A percentile compares a stretch with the other conserved stretches of the same genome.
Evolutionary conservation across 92 coral and sea anemone genomes (phyloP).

Genomic region (Plumapathes pennacea): DNA sequence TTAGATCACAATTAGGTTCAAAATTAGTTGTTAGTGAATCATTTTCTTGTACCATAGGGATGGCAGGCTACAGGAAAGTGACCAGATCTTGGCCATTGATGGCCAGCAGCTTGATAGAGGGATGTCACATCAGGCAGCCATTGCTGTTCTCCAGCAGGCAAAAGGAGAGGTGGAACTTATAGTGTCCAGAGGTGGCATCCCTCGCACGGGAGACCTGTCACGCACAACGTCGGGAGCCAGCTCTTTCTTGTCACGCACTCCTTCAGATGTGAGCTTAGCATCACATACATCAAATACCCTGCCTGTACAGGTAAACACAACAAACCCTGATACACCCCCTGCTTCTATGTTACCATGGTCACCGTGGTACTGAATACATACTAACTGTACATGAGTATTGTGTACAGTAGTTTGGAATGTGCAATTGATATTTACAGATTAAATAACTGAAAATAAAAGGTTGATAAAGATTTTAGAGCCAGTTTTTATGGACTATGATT

Average conservation of each 20-base stretch:
- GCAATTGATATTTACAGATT: too few species aligned
- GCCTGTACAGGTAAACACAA: too few species aligned
- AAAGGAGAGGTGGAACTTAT: constrained; percentile 90
- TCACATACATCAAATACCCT: constrained; percentile 74
- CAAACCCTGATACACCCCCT: too few species aligned
- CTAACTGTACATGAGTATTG: too few species aligned
- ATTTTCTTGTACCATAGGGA: constrained; percentile 68
- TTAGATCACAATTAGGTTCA: too few species aligned
- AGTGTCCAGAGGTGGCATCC: constrained; percentile 92
- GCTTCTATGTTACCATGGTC: too few species aligned
- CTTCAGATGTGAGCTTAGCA: constrained; percentile 82
- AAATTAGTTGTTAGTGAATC: too few species aligned
- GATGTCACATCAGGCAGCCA: constrained; percentile 94
- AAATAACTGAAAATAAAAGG: too few species aligned
- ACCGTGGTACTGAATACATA: too few species aligned
- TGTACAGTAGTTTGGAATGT: too few species aligned
- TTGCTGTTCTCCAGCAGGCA: constrained; percentile 90
- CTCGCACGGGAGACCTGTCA: constrained; percentile 73
- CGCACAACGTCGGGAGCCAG: constrained; percentile 91
- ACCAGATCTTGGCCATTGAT: constrained; percentile 94
- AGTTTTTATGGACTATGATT: too few species aligned
- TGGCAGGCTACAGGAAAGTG: constrained; percentile 93
- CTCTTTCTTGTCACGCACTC: constrained; percentile 84
- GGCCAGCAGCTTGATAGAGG: constrained; percentile 88
- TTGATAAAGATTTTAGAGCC: too few species aligned